phyloP scores from a whole-genome alignment of 2,888 invertebrate genomes.

The Sarcophaga caerulescens region DNA sequence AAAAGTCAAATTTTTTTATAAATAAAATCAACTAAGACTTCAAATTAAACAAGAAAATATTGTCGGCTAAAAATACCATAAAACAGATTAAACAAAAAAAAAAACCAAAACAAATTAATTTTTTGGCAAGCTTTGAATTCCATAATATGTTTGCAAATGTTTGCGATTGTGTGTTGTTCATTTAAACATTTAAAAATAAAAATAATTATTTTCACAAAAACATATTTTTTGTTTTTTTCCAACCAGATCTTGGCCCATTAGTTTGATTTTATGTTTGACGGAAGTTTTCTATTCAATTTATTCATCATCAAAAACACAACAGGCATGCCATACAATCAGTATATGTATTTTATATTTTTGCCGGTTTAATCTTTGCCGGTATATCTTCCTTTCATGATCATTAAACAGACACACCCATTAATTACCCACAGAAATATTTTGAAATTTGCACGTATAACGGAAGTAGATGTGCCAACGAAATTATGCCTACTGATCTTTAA shows the following conservation, averaged over 20 bases:
- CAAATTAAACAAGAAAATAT: constrained; percentile 21
- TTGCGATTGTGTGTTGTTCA: constrained; percentile 9
- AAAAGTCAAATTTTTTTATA: background rate
- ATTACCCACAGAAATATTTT: background rate
- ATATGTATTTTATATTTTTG: background rate
- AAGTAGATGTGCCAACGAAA: constrained; percentile 44
- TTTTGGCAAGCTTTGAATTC: background rate
- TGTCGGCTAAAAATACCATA: background rate
- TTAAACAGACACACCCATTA: constrained; percentile 12
- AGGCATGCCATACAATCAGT: background rate
- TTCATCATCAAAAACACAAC: constrained; percentile 7
- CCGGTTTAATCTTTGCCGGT: constrained; percentile 12
- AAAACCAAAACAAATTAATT: background rate
- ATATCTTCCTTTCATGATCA: constrained; percentile 11
- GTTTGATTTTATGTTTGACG: constrained; percentile 21
- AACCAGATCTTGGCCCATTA: background rate
- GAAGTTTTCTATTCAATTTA: constrained; percentile 25
- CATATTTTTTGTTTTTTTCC: background rate
- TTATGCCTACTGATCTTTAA: constrained; percentile 47
- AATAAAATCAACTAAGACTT: constrained; percentile 35
- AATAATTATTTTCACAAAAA: too few species aligned
- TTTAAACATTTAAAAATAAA: constrained; percentile 1
- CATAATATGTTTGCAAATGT: constrained; percentile 45
- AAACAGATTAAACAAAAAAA: background rate
- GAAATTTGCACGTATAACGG: constrained; percentile 23